Percentiles rank a stretch among this genome's conserved stretches.
Conservation (phyloP, 2,797 vertebrate genomes). For the Rhadinocentrus ornatus region DNA sequence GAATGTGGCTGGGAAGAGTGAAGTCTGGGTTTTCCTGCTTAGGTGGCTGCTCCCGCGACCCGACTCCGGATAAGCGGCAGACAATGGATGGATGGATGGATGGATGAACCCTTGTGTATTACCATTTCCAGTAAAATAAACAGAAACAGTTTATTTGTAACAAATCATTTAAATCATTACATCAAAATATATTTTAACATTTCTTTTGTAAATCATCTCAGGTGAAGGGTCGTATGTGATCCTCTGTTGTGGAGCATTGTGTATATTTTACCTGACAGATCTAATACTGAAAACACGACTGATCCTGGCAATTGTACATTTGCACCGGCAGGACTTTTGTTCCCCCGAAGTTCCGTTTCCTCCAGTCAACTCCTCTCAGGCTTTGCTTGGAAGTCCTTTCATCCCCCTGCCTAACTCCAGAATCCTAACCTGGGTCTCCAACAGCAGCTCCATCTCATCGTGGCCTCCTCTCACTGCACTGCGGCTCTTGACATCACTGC, state of each 20-base stretch:
- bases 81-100: too few relatives aligned
- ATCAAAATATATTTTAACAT: not conserved
- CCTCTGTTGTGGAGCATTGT: not conserved
- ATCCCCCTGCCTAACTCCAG: conserved; percentile 85
- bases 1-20: too few relatives aligned
- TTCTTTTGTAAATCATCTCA: not conserved
- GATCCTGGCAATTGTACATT: conserved; percentile 1
- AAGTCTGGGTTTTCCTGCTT: too few relatives aligned
- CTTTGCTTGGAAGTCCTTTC: conserved; percentile 77
- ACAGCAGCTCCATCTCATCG: conserved; percentile 65
- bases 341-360: conserved; percentile 73
- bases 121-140: not conserved
- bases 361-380: conserved; percentile 68
- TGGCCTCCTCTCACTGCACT: conserved; percentile 91
- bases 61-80: too few relatives aligned
- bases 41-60: too few relatives aligned
- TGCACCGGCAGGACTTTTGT: conserved; percentile 81
- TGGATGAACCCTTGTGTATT: conserved; percentile 11
- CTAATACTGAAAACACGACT: not conserved
- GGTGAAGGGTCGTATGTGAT: not conserved
- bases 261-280: not conserved
- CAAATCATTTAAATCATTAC: not conserved
- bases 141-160: not conserved
- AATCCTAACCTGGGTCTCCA: conserved; percentile 85
- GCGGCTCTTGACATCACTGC: conserved; percentile 83